Evolutionary conservation across 2,113 vertebrate genomes (phyloP), one percentile per base, ranked within the genome.

Genomic region (Leptocoma aspasia): DNA sequence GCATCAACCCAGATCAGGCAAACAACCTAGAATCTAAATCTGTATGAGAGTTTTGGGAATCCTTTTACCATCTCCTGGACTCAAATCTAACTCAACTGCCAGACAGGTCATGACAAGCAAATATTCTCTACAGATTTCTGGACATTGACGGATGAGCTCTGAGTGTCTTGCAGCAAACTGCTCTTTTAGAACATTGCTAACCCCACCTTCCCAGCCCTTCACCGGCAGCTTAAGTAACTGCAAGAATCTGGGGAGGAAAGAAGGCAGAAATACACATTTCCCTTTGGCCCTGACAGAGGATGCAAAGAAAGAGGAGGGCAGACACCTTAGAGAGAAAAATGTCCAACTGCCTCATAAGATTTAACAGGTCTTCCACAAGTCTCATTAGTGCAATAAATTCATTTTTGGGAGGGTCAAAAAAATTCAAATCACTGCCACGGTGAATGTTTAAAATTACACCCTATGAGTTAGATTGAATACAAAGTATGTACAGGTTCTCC

Each of bases 401-500:
- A 42, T 88, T 87, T 94, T 83, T 10, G 41, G 45, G 75, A 90
- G 37, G 56, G 75, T 78, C 69, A 92, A 84, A 95, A 90, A 77
- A 71, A 42, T 15, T 64, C 44, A 64, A 95, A 94, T 95, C n/a
- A n/a, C 57, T 89, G 80, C 49, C 41, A 92, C 24, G 8, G 96
- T 52, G 53, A 94, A 89, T 64, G 54, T 27, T 91, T 97, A 91
- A 92, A 94, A 93, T 92, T 95, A 90, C 77, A 96, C 76, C 57
- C 75, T 81, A 47, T 53, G 50, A 60, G 57, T 86, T 65, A 60
- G 54, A 93, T 21, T 91, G 81, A 96, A 93, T 94, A 91, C 69
- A 90, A 97, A 97, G 66, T 91, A 83, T 75, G 63, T 90, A 82
- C 82, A 90, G 30, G 80, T 95, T 91, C 86, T 96, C 78, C 81